Base-by-base conservation (phyloP, 1,140 invertebrate species). In the Nymphalis io region DNA sequence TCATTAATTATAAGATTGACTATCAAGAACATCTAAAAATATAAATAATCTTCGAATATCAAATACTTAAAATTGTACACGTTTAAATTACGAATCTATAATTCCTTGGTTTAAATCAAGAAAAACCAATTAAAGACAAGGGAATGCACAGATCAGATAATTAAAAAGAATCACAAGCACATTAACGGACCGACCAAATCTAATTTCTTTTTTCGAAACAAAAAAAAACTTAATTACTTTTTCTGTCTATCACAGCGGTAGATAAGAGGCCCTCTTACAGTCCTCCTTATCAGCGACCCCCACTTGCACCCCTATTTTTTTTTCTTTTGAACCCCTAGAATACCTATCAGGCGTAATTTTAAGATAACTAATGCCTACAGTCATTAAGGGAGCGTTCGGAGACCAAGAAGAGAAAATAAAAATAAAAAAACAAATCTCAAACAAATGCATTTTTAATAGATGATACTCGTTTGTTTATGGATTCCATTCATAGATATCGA, bases 361-460 rank as follows among this genome's bases (percentile, higher is more conserved):
- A 80, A 88, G 88, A 90, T 90, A 88, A 90, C 80, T 88, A 90
- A 90, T 90, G 88, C 77, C 64, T 71, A 48, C 48, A 79, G 85
- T 84, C 86, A 88, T 90, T 90, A 88, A 83, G 83, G 81, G 79
- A 80, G 72, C 77, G 62, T 71, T 73, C 68, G 68, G 51, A 64
- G 71, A 61, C 59, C 59, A 62, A 72, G 71, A 75, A 76, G 75
- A 74, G 57, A 73, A 81, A 74, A 72, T 79, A 79, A 79, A 69
- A 73, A 75, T n/a, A n/a, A 74, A 78, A 76, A 51, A 20, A 33
- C 27, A 8, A 51, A 20, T 10, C 60, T 72, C 80, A 84, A 70
- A 69, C 77, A 83, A 85, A 87, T 85, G 86, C 84, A 88, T 87
- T 85, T 82, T 85, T 85, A 84, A 84, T 84, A 81, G 61, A 75